Base-by-base conservation (phyloP, 2,113 vertebrate species). In the Sinocyclocheilus maitianheensis region DNA sequence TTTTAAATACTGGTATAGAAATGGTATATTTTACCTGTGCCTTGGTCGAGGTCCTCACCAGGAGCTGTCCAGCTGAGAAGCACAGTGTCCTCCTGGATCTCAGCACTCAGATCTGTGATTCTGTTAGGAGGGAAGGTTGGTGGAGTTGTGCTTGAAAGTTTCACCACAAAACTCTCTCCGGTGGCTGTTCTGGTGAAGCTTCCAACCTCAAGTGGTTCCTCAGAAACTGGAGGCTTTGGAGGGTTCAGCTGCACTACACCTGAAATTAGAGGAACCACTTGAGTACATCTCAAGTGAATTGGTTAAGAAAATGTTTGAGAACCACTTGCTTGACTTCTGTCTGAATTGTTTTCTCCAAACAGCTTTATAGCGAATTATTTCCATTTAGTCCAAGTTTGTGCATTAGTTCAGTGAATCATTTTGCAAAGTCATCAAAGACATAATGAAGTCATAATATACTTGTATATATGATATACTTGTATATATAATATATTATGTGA, bases 21-120 rank as follows among this genome's bases (percentile, higher is more conserved):
- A 77, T 1, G 77, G 24, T 30, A 9, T 43, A 53, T 9, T n/a
- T 82, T 53, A 95, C 93, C 93, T 85, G 87, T 90, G 11, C 93
- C 93, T 60, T 91, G 89, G 69, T 95, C 94, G 9, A 89, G 92
- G 86, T 94, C 83, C 37, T 90, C 93, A 85, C 93, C 94, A 34
- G 93, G 90, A 30, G 93, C 93, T n/a, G 94, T 94, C 94, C 93
- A 94, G 9, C 77, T 92, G 18, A 95, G 91, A 80, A 82, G 14
- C 46, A 95, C 85, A 2, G 84, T 22, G 34, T 93, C 83, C 37
- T 91, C 90, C 26, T 84, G 81, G 55, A 84, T 83, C 74, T 84
- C 69, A 43, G 92, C 92, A 55, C 89, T 88, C 75, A 94, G 90
- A 88, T 94, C 91, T 85, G 77, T 90, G 81, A 95, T 92, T 92